Evolutionary conservation across 2,113 vertebrate genomes (phyloP).

Genomic region (Raja brachyura): DNA sequence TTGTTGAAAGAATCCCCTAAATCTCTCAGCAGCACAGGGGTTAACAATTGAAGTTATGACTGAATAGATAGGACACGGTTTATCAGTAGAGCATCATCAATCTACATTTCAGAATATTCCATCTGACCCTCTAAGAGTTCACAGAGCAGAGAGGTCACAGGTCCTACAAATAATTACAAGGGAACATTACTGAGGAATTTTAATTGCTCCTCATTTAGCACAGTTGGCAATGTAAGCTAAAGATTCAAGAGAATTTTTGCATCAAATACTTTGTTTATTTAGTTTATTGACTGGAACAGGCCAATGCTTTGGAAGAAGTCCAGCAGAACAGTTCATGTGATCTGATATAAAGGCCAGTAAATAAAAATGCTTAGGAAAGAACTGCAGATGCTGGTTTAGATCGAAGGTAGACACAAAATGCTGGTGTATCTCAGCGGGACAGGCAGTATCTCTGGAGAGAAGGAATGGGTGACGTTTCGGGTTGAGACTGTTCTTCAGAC

Average conservation of each 20-base stretch:
- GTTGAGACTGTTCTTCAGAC: too few relatives aligned
- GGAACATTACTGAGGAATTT: conserved; percentile 18
- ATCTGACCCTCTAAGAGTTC: not conserved
- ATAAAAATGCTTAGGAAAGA: not conserved
- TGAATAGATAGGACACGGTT: not conserved
- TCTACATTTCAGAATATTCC: not conserved
- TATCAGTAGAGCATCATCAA: not conserved
- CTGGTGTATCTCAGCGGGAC: too few relatives aligned
- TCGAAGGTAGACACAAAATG: too few relatives aligned
- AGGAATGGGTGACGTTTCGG: too few relatives aligned
- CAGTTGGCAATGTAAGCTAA: not conserved
- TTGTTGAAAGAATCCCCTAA: not conserved
- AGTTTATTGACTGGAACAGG: not conserved
- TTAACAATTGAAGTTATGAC: not conserved
- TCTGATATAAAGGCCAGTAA: not conserved
- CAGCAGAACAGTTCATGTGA: not conserved
- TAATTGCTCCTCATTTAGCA: not conserved
- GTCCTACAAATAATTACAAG: not conserved
- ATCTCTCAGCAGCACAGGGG: not conserved
- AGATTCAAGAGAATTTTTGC: not conserved
- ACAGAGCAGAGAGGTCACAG: not conserved
- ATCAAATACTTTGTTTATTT: conserved; percentile 17
- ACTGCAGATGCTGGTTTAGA: too few relatives aligned
- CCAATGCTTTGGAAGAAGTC: not conserved
- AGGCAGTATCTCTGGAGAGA: too few relatives aligned